These are phyloP conservation scores for Amiota communis DNA, from an alignment of 2,888 invertebrate species.

Conservation along the genomic window DNA sequence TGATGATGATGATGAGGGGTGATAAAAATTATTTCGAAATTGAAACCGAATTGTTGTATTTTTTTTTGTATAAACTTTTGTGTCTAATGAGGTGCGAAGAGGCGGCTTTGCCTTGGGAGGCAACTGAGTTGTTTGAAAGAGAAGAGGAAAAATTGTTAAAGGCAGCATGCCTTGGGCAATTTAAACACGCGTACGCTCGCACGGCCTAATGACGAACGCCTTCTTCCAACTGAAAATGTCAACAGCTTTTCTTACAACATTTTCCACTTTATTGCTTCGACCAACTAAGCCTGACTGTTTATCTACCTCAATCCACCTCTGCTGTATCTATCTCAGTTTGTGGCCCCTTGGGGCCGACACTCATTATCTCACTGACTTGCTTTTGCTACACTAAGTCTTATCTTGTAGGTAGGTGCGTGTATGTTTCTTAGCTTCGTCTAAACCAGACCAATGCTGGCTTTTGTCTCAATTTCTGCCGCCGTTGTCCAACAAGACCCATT, in stretches of 20 bases:
- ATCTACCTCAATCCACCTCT: neutral
- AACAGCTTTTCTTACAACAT: constrained; percentile 62
- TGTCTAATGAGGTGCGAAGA: constrained; percentile 63
- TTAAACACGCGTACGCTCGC: constrained; percentile 11
- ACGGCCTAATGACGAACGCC: constrained; percentile 22
- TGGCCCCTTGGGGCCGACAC: neutral
- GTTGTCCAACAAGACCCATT: constrained; percentile 23
- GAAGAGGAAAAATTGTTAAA: too few species aligned
- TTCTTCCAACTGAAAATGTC: constrained; percentile 46
- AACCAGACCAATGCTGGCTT: neutral
- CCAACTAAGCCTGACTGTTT: constrained; percentile 7
- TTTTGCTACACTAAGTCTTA: neutral
- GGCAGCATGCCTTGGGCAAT: constrained; percentile 7
- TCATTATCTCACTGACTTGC: constrained; percentile 16
- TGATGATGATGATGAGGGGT: too few species aligned
- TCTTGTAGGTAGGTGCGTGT: neutral
- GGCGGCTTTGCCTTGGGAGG: constrained; percentile 41
- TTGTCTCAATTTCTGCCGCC: neutral
- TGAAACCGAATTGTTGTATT: neutral
- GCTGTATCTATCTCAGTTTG: neutral
- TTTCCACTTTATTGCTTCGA: constrained; percentile 55
- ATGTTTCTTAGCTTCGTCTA: neutral
- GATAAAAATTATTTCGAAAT: neutral
- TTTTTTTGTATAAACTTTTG: constrained; percentile 5
- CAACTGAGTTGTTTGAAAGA: neutral